Evolutionary conservation across 2,888 invertebrate species (phyloP).

Genomic region (Capitulum mitella): DNA sequence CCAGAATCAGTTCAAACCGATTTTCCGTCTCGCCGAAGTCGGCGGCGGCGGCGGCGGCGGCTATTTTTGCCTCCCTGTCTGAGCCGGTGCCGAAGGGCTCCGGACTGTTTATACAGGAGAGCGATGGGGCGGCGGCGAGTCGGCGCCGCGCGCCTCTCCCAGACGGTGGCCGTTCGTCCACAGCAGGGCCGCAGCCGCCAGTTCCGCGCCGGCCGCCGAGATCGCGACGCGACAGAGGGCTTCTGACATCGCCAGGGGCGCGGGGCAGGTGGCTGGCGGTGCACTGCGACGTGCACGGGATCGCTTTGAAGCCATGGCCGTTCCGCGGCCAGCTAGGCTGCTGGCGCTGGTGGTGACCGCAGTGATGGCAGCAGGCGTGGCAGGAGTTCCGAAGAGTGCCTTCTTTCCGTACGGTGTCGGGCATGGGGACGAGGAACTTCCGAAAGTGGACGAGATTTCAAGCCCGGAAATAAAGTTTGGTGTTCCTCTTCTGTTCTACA

Average conservation of each 20-base stretch:
- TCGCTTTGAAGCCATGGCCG: background rate
- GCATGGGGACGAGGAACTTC: slow-evolving; percentile 31
- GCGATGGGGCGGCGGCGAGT: too few relatives aligned
- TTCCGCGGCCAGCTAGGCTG: background rate
- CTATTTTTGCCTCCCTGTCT: background rate
- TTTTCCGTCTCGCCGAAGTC: too few relatives aligned
- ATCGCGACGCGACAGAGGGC: background rate
- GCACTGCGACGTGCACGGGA: background rate
- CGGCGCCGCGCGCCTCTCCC: background rate
- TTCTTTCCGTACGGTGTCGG: slow-evolving; percentile 31
- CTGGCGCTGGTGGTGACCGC: background rate
- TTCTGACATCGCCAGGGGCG: background rate
- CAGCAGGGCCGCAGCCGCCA: background rate
- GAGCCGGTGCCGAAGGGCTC: background rate
- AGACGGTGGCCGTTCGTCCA: background rate
- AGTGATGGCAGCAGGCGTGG: background rate
- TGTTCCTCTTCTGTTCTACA: slow-evolving; percentile 32
- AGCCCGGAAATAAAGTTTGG: slow-evolving; percentile 31
- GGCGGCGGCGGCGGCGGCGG: background rate
- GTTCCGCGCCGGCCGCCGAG: background rate
- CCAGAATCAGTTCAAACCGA: too few relatives aligned
- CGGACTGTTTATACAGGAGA: slow-evolving; percentile 2
- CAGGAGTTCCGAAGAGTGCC: slow-evolving; percentile 27
- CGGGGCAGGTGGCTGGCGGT: background rate
- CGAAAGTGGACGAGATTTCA: slow-evolving; percentile 31